Conservation (phyloP, 2,113 vertebrate species). For the Sitta europaea region DNA sequence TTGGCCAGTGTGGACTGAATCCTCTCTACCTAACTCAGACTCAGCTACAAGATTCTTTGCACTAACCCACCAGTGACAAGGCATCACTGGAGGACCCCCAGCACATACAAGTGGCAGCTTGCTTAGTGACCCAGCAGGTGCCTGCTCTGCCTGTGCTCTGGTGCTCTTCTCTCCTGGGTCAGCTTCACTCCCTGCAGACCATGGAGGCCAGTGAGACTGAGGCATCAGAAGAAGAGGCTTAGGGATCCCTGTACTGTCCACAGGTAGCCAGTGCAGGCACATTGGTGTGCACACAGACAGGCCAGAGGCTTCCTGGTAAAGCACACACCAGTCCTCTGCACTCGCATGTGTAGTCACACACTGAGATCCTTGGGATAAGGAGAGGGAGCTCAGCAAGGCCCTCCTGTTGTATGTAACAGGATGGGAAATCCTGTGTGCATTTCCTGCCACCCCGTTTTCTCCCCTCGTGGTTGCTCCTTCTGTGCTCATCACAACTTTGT, state of each 20-base stretch:
- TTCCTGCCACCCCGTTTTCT: not conserved
- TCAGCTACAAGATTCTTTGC: not conserved
- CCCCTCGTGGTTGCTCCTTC: fast-evolving
- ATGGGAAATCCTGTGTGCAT: not conserved
- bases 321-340: not conserved
- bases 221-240: fast-evolving
- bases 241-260: not conserved
- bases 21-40: not conserved
- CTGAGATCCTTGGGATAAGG: not conserved
- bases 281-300: fast-evolving
- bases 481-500: not conserved
- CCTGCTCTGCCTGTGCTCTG: not conserved
- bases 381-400: not conserved
- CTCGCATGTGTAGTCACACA: not conserved
- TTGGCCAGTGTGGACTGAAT: not conserved
- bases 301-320: not conserved
- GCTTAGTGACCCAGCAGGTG: not conserved
- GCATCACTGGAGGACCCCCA: not conserved
- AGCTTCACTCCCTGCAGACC: not conserved
- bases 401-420: not conserved
- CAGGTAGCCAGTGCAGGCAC: not conserved
- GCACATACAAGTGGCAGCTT: not conserved
- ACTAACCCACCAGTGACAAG: not conserved
- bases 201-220: not conserved
- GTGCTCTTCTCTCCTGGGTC: not conserved